Conservation (phyloP, 2,113 vertebrate species). For the Colistium nudipinnis region DNA sequence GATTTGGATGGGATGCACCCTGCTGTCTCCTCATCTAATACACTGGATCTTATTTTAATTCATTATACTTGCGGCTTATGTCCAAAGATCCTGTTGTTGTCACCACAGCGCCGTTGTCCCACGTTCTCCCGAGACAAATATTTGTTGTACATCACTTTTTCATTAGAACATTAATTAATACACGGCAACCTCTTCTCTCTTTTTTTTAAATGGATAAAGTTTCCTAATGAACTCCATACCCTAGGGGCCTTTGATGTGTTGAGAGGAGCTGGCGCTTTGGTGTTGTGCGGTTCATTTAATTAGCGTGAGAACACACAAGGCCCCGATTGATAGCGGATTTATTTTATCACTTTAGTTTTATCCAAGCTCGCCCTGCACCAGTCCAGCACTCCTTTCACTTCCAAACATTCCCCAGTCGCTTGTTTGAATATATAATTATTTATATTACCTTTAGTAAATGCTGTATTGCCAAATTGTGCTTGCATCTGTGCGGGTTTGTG, state of each 20-base stretch:
- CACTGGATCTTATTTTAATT: background rate
- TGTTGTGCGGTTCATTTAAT: background rate
- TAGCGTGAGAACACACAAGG: background rate
- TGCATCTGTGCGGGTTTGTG: no score
- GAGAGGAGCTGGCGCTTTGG: background rate
- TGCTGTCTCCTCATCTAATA: background rate
- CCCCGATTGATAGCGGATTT: background rate
- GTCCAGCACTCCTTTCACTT: background rate
- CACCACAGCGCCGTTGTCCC: background rate
- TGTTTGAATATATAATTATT: constrained; percentile 31
- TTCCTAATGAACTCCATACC: background rate
- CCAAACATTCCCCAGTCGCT: constrained; percentile 11
- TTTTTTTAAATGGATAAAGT: background rate
- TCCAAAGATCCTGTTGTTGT: background rate
- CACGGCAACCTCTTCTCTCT: background rate
- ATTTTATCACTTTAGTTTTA: background rate
- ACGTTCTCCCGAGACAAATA: background rate
- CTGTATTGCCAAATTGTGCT: background rate
- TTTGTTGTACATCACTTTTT: background rate
- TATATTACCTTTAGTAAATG: background rate
- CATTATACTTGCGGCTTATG: background rate
- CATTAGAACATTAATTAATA: background rate
- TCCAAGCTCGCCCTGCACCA: background rate
- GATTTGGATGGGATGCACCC: background rate
- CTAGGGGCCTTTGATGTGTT: background rate